phyloP scores from a whole-genome alignment of 2,797 vertebrate species.

The Furcifer pardalis region DNA sequence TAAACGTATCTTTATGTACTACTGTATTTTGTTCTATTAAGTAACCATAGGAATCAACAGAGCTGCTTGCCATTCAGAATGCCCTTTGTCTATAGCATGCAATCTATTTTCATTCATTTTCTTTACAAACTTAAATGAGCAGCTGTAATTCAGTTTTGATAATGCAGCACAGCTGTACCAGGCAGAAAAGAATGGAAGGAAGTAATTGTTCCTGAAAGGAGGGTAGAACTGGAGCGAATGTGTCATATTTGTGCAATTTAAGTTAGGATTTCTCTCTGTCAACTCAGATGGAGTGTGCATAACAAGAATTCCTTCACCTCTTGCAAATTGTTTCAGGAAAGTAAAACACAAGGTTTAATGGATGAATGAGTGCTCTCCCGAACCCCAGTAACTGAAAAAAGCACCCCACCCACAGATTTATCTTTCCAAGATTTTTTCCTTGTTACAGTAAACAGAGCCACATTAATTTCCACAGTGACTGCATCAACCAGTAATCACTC shows the following conservation, averaged over 20 bases:
- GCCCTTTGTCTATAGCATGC: conserved; percentile 48
- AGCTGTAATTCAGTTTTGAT: conserved; percentile 62
- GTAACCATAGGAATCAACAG: conserved; percentile 13
- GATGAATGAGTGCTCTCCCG: conserved; percentile 20
- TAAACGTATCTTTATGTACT: conserved; percentile 19
- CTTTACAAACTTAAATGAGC: conserved; percentile 55
- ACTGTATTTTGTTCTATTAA: conserved; percentile 34
- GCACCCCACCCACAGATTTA: conserved; percentile 33
- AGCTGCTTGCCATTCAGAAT: conserved; percentile 12
- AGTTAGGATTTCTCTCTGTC: conserved; percentile 4
- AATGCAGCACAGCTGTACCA: conserved; percentile 47
- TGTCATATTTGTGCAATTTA: conserved; percentile 49
- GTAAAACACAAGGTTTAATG: conserved; percentile 15
- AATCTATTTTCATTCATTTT: conserved; percentile 54
- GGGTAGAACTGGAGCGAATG: conserved; percentile 27
- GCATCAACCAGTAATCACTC: conserved; percentile 39
- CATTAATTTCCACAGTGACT: conserved; percentile 59
- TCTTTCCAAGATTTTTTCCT: conserved; percentile 61
- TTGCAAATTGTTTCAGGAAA: conserved; percentile 34
- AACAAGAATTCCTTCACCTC: conserved; percentile 20
- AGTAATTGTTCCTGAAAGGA: conserved; percentile 53
- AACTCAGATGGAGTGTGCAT: neutral
- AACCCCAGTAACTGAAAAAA: neutral
- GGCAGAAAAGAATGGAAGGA: conserved; percentile 53
- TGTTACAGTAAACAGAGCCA: conserved; percentile 42